Conservation (phyloP, 2,113 vertebrate genomes). For the Ceratotherium simum region DNA sequence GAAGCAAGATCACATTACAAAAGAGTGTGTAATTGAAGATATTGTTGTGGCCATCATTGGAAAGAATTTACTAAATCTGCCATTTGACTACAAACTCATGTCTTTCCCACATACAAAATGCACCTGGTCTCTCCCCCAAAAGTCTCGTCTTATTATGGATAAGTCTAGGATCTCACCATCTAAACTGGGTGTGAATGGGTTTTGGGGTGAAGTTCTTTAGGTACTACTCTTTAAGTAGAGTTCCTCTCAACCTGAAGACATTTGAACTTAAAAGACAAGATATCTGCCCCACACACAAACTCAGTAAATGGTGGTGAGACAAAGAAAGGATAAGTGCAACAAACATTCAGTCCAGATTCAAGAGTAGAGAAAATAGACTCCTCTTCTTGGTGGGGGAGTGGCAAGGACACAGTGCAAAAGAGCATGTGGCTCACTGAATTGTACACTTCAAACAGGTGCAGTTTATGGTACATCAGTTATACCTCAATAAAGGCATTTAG, state of each 20-base stretch:
- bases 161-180: neutral
- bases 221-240: neutral
- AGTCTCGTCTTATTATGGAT: neutral
- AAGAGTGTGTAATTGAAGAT: neutral
- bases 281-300: neutral
- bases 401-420: neutral
- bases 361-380: neutral
- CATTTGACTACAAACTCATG: neutral
- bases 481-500: neutral
- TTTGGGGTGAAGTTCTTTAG: neutral
- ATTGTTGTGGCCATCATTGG: neutral
- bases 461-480: neutral
- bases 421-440: neutral
- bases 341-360: neutral
- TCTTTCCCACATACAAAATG: neutral
- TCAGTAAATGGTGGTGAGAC: neutral
- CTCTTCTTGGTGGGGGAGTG: neutral
- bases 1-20: neutral
- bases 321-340: neutral
- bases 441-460: neutral
- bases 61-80: neutral
- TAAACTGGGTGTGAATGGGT: neutral
- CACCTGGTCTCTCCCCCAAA: neutral
- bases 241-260: neutral
- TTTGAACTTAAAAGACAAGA: neutral